Evolutionary conservation across 2,797 vertebrate species (phyloP).

Genomic region (Syncerus caffer): DNA sequence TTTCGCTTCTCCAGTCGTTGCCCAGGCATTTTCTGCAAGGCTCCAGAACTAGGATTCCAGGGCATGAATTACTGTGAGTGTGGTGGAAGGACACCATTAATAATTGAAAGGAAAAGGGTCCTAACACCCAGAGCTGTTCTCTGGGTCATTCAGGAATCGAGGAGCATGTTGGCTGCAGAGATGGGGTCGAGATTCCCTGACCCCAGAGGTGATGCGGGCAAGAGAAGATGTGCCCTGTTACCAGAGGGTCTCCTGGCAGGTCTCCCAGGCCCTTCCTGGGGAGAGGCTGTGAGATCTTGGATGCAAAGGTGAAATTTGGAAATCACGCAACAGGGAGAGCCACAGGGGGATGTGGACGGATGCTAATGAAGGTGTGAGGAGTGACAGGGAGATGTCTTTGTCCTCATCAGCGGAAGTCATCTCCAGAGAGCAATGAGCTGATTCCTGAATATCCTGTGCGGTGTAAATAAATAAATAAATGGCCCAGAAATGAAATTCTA

Average conservation of each 20-base stretch:
- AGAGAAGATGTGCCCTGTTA: neutral
- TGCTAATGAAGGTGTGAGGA: neutral
- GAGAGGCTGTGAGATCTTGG: no score
- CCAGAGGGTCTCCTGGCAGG: neutral
- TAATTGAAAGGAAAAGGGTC: neutral
- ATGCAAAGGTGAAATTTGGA: neutral
- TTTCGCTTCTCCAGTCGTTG: accelerated
- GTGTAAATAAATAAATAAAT: conserved; percentile 5
- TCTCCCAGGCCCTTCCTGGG: neutral
- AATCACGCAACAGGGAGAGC: neutral
- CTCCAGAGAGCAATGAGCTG: neutral
- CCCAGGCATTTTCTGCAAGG: no score
- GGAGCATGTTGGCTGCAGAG: no score
- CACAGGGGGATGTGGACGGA: accelerated
- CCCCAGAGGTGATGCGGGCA: accelerated
- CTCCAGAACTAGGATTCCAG: neutral
- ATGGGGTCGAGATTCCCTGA: neutral
- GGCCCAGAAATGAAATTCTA: conserved; percentile 41
- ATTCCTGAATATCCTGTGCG: neutral
- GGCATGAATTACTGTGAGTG: neutral
- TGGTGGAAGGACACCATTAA: neutral
- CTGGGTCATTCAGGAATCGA: neutral
- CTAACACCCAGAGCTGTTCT: accelerated
- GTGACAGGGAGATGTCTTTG: neutral
- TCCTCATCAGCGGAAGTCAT: neutral